These are phyloP conservation scores for Tortrix viridana DNA, from an alignment of 2,888 invertebrate species.

Conservation along the genomic window DNA sequence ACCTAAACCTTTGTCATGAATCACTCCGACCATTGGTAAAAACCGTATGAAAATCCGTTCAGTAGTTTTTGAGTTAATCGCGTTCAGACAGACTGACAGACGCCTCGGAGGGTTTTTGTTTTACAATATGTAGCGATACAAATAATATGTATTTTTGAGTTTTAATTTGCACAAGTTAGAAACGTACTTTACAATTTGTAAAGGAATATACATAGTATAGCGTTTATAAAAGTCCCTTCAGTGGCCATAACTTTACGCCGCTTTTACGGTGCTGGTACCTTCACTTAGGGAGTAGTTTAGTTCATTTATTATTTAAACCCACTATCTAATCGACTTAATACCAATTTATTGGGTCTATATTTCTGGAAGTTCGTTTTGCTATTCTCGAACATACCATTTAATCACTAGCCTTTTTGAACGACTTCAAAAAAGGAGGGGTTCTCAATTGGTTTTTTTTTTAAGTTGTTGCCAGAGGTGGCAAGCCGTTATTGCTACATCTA, in stretches of 20 bases:
- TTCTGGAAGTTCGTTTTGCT: conserved; percentile 5
- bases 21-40: too few species aligned
- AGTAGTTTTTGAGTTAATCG: too few species aligned
- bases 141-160: too few species aligned
- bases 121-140: too few species aligned
- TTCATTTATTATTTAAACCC: conserved; percentile 35
- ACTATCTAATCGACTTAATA: conserved; percentile 31
- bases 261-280: conserved; percentile 18
- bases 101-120: too few species aligned
- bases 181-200: too few species aligned
- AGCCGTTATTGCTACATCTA: conserved; percentile 4
- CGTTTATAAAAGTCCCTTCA: conserved; percentile 18
- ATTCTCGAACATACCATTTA: conserved; percentile 16
- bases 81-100: too few species aligned
- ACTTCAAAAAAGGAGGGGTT: background rate
- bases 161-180: too few species aligned
- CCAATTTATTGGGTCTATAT: conserved; percentile 25
- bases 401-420: conserved; percentile 20
- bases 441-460: too few species aligned
- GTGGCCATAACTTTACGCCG: conserved; percentile 17
- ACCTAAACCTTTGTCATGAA: too few species aligned
- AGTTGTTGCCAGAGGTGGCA: too few species aligned
- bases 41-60: too few species aligned
- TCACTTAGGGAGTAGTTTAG: conserved; percentile 11
- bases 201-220: background rate